Evolutionary conservation across 2,888 invertebrate genomes (phyloP), one percentile per base, ranked within the genome.

Genomic region (Dryobotodes eremita): DNA sequence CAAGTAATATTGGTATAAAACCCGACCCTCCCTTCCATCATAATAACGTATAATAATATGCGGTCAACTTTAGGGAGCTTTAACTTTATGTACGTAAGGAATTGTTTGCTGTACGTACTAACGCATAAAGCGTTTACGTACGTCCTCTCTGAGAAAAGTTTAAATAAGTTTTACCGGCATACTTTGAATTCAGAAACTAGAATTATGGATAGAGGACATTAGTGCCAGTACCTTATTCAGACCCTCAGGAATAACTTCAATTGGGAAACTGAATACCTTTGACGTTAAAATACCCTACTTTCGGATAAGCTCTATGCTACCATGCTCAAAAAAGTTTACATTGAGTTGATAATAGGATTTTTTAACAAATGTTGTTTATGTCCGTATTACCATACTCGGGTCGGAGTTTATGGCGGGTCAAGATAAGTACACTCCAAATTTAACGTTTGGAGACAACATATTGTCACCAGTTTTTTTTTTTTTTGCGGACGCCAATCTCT

Each of bases 21-120:
- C 90, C 90, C 89, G 90, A 90, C 91, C 91, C 90, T 92, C 90
- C 89, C 89, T 88, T 82, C 86, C 80, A 89, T 91, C 90, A 91
- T 91, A 91, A 92, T 93, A 93, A 92, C 90, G 85, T 89, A 85
- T 89, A 86, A 91, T 92, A 90, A 90, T 91, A 92, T 90, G 90
- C 90, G 91, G 91, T 90, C 89, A 92, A 93, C 90, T 92, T 93
- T 90, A 90, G 89, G 90, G 90, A 84, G 83, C 66, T 83, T 89
- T 85, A 91, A 90, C 87, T 90, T 92, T 89, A 89, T 88, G 72
- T 26, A 36, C 72, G 70, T 68, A 90, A 89, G 89, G 89, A 90
- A 90, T 92, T 90, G 89, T 91, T 89, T 86, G 79, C 85, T 81
- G 69, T 62, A 76, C 78, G 77, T 84, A 79, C 68, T 82, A 71